Evolutionary conservation across 2,113 vertebrate species (phyloP).

Genomic region (Sminthopsis crassicaudata): DNA sequence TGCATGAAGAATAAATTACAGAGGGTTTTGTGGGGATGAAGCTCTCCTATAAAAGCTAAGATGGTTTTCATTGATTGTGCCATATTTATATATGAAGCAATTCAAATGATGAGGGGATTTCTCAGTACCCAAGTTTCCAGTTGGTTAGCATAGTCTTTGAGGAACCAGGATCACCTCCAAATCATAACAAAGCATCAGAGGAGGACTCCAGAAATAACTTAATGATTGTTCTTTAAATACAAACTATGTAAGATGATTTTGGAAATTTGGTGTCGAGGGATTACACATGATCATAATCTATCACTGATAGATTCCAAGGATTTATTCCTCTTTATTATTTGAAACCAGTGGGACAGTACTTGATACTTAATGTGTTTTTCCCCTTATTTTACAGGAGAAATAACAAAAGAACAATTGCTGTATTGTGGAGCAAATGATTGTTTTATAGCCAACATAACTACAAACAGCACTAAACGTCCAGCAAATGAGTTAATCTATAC

Average conservation of each 20-base stretch:
- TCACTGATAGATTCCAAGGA: background rate
- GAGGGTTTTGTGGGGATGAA: background rate
- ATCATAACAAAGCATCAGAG: background rate
- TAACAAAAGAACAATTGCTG: constrained; percentile 83
- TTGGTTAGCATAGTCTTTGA: background rate
- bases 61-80: background rate
- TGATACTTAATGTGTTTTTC: background rate
- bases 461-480: constrained; percentile 79
- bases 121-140: background rate
- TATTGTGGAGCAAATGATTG: constrained; percentile 90
- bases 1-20: background rate
- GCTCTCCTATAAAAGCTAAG: background rate
- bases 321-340: background rate
- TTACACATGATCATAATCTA: background rate
- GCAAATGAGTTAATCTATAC: constrained; percentile 86
- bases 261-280: background rate
- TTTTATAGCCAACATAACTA: constrained; percentile 46
- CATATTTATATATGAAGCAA: background rate
- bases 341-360: background rate
- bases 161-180: background rate
- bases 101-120: background rate
- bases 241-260: background rate
- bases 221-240: background rate
- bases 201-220: background rate
- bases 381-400: constrained; percentile 74